These are phyloP conservation scores for Steromphala cineraria DNA, from an alignment of 2,888 invertebrate species.

Conservation along the genomic window DNA sequence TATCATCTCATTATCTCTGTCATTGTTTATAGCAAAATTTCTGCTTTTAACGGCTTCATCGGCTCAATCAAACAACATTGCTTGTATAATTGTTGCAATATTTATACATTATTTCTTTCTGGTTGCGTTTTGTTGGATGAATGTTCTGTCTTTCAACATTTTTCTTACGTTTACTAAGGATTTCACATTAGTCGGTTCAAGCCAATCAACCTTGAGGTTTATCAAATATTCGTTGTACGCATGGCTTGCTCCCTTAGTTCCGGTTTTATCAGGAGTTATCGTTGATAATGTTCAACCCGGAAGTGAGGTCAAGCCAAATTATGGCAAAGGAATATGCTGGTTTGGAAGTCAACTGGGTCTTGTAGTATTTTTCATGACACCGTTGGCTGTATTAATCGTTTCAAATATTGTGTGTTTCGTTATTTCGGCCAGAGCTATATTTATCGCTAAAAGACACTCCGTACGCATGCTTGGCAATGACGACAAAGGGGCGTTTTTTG, in stretches of 20 bases:
- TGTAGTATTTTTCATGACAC: conserved; percentile 34
- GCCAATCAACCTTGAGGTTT: conserved; percentile 17
- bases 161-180: conserved; percentile 75
- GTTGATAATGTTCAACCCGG: conserved; percentile 6
- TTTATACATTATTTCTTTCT: conserved; percentile 77
- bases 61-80: background rate
- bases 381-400: conserved; percentile 26
- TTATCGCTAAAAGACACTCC: background rate
- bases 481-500: background rate
- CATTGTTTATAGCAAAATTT: background rate
- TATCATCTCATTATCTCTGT: background rate
- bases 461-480: background rate
- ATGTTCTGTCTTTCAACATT: conserved; percentile 79
- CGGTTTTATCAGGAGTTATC: conserved; percentile 13
- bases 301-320: conserved; percentile 21
- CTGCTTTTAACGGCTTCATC: background rate
- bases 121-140: conserved; percentile 78
- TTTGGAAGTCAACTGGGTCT: conserved; percentile 32
- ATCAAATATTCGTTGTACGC: conserved; percentile 31
- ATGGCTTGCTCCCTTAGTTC: conserved; percentile 27
- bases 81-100: conserved; percentile 68
- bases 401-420: conserved; percentile 25
- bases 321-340: conserved; percentile 38
- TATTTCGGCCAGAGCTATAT: background rate
- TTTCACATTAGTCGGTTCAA: conserved; percentile 17